phyloP scores from a whole-genome alignment of 2,888 invertebrate species.

The Trissonchulus latispiculum region DNA sequence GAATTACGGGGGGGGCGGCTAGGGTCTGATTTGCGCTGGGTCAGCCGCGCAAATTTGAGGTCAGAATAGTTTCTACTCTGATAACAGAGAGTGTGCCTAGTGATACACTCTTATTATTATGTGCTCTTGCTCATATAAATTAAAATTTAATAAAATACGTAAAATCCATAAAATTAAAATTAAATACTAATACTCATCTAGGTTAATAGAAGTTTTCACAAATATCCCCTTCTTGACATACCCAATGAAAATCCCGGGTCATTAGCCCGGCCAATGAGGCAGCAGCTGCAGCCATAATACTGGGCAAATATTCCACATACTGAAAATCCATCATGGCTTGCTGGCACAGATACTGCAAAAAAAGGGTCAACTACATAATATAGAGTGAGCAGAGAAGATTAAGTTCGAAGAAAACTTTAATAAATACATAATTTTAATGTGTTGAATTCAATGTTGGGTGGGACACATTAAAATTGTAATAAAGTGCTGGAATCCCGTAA shows the following conservation, averaged over 20 bases:
- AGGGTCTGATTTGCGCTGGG: not conserved
- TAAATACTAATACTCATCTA: conserved; percentile 24
- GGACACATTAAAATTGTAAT: too few relatives aligned
- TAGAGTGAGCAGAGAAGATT: too few relatives aligned
- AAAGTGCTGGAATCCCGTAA: too few relatives aligned
- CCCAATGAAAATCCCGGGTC: conserved; percentile 42
- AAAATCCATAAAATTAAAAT: conserved; percentile 25
- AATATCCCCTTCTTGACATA: conserved; percentile 29
- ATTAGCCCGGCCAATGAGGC: conserved; percentile 45
- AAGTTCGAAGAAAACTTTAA: too few relatives aligned
- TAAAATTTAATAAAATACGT: conserved; percentile 1
- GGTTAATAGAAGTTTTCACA: not conserved
- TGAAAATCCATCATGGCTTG: conserved; percentile 44
- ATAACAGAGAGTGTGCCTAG: too few relatives aligned
- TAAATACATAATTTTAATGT: too few relatives aligned
- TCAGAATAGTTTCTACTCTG: not conserved
- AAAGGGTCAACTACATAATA: too few relatives aligned
- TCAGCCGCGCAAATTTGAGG: not conserved
- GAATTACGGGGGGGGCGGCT: too few relatives aligned
- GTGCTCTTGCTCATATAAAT: not conserved
- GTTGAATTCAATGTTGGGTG: too few relatives aligned
- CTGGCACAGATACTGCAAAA: conserved; percentile 46
- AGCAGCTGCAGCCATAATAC: conserved; percentile 45
- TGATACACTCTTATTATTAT: too few relatives aligned
- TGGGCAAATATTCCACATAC: conserved; percentile 45